Evolutionary conservation across 2,888 invertebrate genomes (phyloP).

Genomic region (Xestia rhomboidea): DNA sequence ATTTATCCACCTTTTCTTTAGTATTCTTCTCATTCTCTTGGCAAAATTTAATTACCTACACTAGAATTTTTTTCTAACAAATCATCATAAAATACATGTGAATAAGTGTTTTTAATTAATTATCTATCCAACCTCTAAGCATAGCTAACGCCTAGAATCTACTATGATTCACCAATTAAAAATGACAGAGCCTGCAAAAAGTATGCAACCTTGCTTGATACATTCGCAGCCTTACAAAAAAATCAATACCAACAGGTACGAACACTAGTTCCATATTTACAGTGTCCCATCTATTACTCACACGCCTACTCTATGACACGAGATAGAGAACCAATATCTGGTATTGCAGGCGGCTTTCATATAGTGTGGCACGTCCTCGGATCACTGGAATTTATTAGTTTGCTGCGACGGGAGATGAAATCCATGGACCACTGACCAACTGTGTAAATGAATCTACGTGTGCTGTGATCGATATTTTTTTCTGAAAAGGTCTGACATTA

Average conservation of each 20-base stretch:
- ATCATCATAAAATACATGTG: neutral
- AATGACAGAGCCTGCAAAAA: too few relatives aligned
- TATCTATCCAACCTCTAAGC: neutral
- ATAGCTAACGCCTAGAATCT: neutral
- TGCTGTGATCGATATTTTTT: neutral
- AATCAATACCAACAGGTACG: neutral
- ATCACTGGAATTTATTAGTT: conserved; percentile 67
- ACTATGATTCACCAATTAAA: neutral
- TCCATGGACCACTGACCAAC: conserved; percentile 44
- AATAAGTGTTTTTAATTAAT: neutral
- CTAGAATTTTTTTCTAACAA: neutral
- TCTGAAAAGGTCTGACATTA: neutral
- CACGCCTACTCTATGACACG: conserved; percentile 41
- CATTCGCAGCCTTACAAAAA: neutral
- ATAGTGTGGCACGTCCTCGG: conserved; percentile 60
- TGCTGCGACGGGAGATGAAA: conserved; percentile 53
- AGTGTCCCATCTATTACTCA: conserved; percentile 27
- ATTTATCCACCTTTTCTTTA: neutral
- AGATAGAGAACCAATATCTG: conserved; percentile 76
- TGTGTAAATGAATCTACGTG: conserved; percentile 40
- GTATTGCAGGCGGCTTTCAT: conserved; percentile 76
- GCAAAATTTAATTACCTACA: neutral
- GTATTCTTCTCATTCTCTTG: neutral
- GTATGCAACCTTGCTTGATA: neutral
- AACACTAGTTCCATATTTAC: neutral